Evolutionary conservation across 2,888 invertebrate genomes (phyloP).

Genomic region (Pimpla rufipes): DNA sequence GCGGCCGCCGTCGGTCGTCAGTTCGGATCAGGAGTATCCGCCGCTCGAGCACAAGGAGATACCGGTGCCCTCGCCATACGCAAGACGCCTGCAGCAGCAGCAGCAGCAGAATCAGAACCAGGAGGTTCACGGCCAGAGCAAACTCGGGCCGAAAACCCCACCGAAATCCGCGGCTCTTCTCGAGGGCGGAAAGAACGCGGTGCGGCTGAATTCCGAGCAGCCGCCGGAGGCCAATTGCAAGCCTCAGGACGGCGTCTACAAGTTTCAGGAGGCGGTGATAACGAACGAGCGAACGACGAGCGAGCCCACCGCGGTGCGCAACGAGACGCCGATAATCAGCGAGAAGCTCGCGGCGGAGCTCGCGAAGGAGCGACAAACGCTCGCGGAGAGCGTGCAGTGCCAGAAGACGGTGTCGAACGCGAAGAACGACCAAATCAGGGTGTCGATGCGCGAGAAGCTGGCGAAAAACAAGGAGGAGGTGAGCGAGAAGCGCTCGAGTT

Average conservation of each 20-base stretch:
- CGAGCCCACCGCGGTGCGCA: slow-evolving; percentile 66
- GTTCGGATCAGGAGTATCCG: slow-evolving; percentile 84
- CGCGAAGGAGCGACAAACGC: slow-evolving; percentile 71
- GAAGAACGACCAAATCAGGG: slow-evolving; percentile 82
- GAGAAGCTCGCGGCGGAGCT: slow-evolving; percentile 73
- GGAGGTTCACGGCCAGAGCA: slow-evolving; percentile 54
- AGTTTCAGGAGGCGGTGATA: slow-evolving; percentile 75
- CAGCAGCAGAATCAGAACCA: slow-evolving; percentile 63
- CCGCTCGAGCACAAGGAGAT: slow-evolving; percentile 81
- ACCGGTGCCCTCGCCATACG: slow-evolving; percentile 79
- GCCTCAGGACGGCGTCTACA: slow-evolving; percentile 76
- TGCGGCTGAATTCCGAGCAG: slow-evolving; percentile 53
- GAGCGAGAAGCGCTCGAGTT: slow-evolving; percentile 79
- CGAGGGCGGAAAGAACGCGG: slow-evolving; percentile 56
- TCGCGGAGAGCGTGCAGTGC: slow-evolving; percentile 66
- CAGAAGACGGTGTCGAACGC: slow-evolving; percentile 81
- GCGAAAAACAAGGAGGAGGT: slow-evolving; percentile 80
- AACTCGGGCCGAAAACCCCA: slow-evolving; percentile 65
- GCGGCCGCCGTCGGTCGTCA: slow-evolving; percentile 89
- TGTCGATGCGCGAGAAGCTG: slow-evolving; percentile 78
- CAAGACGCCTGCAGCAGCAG: slow-evolving; percentile 74
- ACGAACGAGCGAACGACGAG: slow-evolving; percentile 64
- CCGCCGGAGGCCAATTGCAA: slow-evolving; percentile 63
- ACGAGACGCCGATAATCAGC: slow-evolving; percentile 61
- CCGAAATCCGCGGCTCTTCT: slow-evolving; percentile 57